These are phyloP conservation scores for Salmo trutta DNA, from an alignment of 2,797 vertebrate genomes.

Conservation along the genomic window DNA sequence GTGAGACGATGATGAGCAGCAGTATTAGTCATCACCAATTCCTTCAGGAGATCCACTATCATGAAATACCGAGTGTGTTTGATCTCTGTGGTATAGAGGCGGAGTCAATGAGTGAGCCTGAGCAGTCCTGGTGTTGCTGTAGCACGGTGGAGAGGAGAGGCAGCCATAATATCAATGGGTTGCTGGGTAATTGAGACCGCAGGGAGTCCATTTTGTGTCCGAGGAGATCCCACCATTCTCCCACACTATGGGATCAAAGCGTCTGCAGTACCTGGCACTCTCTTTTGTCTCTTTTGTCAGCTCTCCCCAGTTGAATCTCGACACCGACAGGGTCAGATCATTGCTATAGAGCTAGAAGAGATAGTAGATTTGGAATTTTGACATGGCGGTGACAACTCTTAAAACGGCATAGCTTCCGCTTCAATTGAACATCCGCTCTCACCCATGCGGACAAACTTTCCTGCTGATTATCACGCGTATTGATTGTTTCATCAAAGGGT, in stretches of 20 bases:
- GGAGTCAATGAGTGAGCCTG: conserved; percentile 51
- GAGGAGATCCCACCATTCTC: conserved; percentile 47
- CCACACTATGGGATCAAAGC: conserved; percentile 60
- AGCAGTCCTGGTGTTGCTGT: conserved; percentile 53
- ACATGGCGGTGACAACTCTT: not conserved
- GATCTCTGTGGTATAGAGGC: conserved; percentile 60
- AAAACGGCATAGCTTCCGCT: not conserved
- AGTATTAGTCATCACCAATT: conserved; percentile 21
- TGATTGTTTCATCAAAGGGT: not conserved
- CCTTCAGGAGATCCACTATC: conserved; percentile 51
- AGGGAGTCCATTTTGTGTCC: conserved; percentile 64
- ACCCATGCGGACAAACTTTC: not conserved
- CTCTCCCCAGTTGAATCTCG: conserved; percentile 17
- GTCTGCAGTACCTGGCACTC: conserved; percentile 52
- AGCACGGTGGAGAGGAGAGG: conserved; percentile 27
- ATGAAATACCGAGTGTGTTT: conserved; percentile 61
- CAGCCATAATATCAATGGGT: conserved; percentile 16
- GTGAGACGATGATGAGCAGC: conserved; percentile 39
- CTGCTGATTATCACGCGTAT: not conserved
- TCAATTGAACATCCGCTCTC: not conserved
- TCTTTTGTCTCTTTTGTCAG: conserved; percentile 52
- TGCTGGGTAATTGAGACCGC: conserved; percentile 69
- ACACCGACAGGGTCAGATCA: conserved; percentile 43
- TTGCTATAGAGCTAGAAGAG: conserved; percentile 39
- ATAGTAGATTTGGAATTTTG: conserved; percentile 12